Evolutionary conservation across 2,888 invertebrate species (phyloP).

Genomic region (Noctua comes): DNA sequence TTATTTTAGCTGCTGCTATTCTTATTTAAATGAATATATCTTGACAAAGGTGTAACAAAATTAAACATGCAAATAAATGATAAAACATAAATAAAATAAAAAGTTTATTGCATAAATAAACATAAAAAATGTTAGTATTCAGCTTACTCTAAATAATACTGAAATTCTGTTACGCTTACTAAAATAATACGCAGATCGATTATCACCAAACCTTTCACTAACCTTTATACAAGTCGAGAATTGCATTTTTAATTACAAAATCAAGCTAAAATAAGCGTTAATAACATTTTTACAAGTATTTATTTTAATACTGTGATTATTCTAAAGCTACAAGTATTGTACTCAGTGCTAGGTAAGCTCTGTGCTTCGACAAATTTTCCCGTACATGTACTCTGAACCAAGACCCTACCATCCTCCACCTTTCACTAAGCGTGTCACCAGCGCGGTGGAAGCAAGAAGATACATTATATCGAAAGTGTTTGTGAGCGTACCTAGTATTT

Average conservation of each 20-base stretch:
- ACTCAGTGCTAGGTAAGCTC: conserved; percentile 84
- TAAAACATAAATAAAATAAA: conserved; percentile 62
- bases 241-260: conserved; percentile 37
- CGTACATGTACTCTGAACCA: conserved; percentile 79
- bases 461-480: conserved; percentile 69
- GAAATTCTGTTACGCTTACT: conserved; percentile 24
- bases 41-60: conserved; percentile 42
- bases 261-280: conserved; percentile 55
- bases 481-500: conserved; percentile 66
- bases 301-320: conserved; percentile 66
- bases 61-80: conserved; percentile 70
- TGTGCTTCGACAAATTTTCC: conserved; percentile 78
- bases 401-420: conserved; percentile 69
- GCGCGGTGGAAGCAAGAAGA: conserved; percentile 74
- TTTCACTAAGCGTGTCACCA: conserved; percentile 69
- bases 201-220: conserved; percentile 32
- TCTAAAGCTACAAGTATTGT: conserved; percentile 85
- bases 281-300: conserved; percentile 40
- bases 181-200: conserved; percentile 36
- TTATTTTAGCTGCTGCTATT: background rate
- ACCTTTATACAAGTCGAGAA: conserved; percentile 35
- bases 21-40: conserved; percentile 3
- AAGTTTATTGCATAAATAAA: conserved; percentile 73
- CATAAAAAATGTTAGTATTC: conserved; percentile 56
- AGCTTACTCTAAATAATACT: conserved; percentile 60